Percentiles rank a stretch among this genome's conserved stretches.
These are phyloP conservation scores for Eurytoma adleriae DNA, from an alignment of 2,888 invertebrate genomes.

Conservation along the genomic window DNA sequence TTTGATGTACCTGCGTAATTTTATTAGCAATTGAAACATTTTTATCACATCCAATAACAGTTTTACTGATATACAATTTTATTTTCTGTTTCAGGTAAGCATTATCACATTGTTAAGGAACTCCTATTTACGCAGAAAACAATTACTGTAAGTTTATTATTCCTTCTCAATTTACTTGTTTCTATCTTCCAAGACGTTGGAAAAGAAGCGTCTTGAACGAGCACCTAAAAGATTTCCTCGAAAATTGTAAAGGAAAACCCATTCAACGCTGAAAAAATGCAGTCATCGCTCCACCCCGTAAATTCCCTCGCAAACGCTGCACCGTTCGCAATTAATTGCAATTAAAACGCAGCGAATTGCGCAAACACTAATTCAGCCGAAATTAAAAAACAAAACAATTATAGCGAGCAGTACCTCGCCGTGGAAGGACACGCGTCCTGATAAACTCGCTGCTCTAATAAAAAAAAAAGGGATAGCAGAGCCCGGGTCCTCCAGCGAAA, in stretches of 20 bases:
- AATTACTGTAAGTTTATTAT: neutral
- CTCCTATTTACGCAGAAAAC: neutral
- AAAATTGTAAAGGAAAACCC: neutral
- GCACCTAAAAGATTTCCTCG: neutral
- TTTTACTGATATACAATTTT: conserved; percentile 7
- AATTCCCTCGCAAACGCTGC: no score
- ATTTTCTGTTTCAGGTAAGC: conserved; percentile 56
- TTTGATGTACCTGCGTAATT: no score
- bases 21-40: no score
- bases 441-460: neutral
- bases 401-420: neutral
- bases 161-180: neutral
- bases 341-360: no score
- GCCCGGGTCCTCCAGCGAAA: neutral
- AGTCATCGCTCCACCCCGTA: neutral
- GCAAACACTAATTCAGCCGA: neutral
- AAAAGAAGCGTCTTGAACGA: neutral
- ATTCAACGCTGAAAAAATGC: neutral
- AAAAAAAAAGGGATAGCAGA: no score
- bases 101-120: neutral
- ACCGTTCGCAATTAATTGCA: no score
- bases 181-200: neutral
- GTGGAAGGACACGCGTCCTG: neutral
- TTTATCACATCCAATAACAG: no score
- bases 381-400: neutral